phyloP scores from a whole-genome alignment of 2,113 vertebrate genomes.

The Gadus macrocephalus region DNA sequence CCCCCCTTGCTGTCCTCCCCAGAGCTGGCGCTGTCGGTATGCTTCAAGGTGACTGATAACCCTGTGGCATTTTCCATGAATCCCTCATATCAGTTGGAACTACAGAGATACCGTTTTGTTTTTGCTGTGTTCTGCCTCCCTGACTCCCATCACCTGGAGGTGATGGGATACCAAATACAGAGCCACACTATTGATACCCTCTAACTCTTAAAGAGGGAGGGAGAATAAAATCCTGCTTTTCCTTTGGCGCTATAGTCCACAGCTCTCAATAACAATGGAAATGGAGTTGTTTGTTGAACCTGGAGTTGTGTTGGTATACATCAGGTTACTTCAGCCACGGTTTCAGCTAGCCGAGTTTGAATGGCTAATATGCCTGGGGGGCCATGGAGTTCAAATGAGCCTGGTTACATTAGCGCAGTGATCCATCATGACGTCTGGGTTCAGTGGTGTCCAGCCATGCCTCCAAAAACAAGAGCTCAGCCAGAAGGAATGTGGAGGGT shows the following conservation, averaged over 20 bases:
- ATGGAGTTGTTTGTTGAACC: neutral
- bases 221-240: no score
- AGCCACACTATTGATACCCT: no score
- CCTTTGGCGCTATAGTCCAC: no score
- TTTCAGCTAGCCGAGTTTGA: neutral
- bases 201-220: no score
- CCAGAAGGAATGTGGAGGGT: conserved; percentile 54
- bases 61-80: neutral
- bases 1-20: no score
- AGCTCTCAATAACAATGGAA: no score
- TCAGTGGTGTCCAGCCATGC: conserved; percentile 4
- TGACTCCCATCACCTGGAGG: no score
- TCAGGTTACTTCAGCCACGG: neutral
- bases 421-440: conserved; percentile 30
- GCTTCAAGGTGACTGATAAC: neutral
- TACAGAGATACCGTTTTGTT: no score
- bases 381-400: conserved; percentile 10
- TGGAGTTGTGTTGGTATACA: conserved; percentile 3
- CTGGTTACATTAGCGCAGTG: conserved; percentile 18
- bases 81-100: no score
- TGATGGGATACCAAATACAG: no score
- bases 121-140: no score
- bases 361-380: conserved; percentile 25
- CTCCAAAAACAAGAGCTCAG: conserved; percentile 51
- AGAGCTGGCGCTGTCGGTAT: neutral